A percentile compares a stretch with the other conserved stretches of the same genome.
Conservation (phyloP, 2,797 vertebrate species). For the Myioborus melanocephalus region DNA sequence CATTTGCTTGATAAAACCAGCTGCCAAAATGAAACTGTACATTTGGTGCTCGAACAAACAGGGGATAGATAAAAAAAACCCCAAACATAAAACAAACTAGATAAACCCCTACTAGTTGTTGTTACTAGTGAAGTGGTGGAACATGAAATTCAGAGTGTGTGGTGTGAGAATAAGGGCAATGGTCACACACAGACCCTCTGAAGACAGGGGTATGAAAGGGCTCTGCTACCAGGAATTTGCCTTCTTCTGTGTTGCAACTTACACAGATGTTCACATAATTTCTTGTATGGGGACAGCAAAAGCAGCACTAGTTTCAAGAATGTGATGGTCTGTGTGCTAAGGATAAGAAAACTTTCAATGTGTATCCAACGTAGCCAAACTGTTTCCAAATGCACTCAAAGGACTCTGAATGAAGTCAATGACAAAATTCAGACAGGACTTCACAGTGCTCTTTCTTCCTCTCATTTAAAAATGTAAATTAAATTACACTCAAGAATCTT, state of each 20-base stretch:
- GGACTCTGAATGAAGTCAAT: not conserved
- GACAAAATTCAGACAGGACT: slow-evolving; percentile 10
- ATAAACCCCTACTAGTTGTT: not conserved
- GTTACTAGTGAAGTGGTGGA: not conserved
- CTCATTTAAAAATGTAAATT: slow-evolving; percentile 21
- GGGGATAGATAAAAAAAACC: rapidly evolving
- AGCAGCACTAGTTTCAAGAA: slow-evolving; percentile 61
- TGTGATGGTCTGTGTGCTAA: slow-evolving; percentile 28
- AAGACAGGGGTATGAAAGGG: slow-evolving; percentile 55
- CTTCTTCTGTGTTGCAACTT: slow-evolving; percentile 45
- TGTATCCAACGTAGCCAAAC: slow-evolving; percentile 2
- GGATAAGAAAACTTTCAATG: slow-evolving; percentile 10
- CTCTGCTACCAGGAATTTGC: slow-evolving; percentile 60
- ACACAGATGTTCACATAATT: slow-evolving; percentile 66
- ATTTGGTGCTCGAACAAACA: not conserved
- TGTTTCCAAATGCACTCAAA: slow-evolving; percentile 5
- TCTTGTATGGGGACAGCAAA: slow-evolving; percentile 67
- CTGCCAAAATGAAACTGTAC: slow-evolving; percentile 11
- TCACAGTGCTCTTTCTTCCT: not conserved
- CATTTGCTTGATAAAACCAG: slow-evolving; percentile 27
- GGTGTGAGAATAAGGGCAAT: slow-evolving; percentile 1
- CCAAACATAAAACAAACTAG: not conserved
- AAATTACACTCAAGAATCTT: slow-evolving; percentile 27
- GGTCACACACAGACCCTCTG: not conserved
- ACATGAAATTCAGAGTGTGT: not conserved